Conservation (phyloP, 2,888 invertebrate species). For the Idaea dimidiata region DNA sequence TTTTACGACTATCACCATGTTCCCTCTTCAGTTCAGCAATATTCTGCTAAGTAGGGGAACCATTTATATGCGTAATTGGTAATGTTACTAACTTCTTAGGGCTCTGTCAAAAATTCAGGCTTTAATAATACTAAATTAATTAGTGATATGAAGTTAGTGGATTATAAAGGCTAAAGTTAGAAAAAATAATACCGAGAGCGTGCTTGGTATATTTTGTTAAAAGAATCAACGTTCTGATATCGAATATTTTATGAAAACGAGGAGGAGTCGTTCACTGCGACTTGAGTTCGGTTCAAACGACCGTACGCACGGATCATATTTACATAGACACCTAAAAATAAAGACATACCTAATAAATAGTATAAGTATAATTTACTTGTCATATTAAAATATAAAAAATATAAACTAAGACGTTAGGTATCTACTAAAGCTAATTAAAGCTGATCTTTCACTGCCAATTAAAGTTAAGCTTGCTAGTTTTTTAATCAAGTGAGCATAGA, state of each 20-base stretch:
- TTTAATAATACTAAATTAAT: background rate
- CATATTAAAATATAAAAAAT: no score
- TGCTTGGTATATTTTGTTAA: background rate
- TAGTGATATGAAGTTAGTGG: background rate
- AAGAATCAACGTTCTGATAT: background rate
- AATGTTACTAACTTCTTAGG: conserved; percentile 20
- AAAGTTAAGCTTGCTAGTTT: no score
- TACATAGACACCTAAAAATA: background rate
- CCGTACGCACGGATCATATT: background rate
- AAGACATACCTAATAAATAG: no score
- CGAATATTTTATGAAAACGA: background rate
- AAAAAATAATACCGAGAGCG: background rate
- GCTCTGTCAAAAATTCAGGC: background rate
- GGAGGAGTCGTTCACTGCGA: background rate
- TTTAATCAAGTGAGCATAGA: no score
- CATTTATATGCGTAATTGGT: conserved; percentile 30
- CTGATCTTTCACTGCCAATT: no score
- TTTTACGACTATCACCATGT: conserved; percentile 56
- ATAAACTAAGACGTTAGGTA: no score
- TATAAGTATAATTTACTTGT: no score
- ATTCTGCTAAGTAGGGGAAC: conserved; percentile 32
- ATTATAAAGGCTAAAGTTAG: background rate
- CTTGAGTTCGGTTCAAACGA: background rate
- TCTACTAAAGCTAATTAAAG: no score
- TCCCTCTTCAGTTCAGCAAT: conserved; percentile 32